Percentiles rank a stretch among this genome's conserved stretches.
Evolutionary conservation across 2,797 vertebrate species (phyloP).

Genomic region (Gymnopithys bicolor): DNA sequence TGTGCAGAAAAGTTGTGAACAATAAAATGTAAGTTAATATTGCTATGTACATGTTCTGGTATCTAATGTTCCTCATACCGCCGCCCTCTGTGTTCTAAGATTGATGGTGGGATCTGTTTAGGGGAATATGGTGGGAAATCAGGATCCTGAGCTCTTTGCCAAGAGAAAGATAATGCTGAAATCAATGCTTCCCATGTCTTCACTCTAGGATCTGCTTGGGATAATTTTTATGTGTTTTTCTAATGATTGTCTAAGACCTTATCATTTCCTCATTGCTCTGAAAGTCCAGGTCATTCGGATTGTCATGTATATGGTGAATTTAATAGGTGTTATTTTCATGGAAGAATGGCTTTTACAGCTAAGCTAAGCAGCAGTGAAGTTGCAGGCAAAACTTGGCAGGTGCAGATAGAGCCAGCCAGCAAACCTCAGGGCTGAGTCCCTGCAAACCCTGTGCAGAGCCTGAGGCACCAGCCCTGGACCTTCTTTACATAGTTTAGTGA

Average conservation of each 20-base stretch:
- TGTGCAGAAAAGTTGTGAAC: background rate
- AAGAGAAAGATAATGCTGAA: background rate
- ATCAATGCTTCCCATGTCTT: accelerated
- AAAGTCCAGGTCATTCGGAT: background rate
- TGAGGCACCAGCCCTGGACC: background rate
- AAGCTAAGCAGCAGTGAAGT: background rate
- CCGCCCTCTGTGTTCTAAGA: background rate
- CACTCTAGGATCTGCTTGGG: background rate
- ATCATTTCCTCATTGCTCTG: background rate
- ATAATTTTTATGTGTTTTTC: background rate
- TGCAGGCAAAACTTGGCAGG: background rate
- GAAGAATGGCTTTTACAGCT: background rate
- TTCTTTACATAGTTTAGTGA: background rate
- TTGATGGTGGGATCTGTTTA: background rate
- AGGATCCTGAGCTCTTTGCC: background rate
- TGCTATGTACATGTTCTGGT: background rate
- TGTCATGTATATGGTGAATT: background rate
- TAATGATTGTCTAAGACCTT: background rate
- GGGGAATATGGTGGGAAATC: accelerated
- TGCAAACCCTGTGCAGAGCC: accelerated
- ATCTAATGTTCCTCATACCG: background rate
- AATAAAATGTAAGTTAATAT: background rate
- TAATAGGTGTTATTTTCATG: background rate
- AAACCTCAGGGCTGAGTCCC: background rate
- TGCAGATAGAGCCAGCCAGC: accelerated